These are phyloP conservation scores for Drosophila mojavensis DNA, from an alignment of 1,140 invertebrate species.

Conservation along the genomic window DNA sequence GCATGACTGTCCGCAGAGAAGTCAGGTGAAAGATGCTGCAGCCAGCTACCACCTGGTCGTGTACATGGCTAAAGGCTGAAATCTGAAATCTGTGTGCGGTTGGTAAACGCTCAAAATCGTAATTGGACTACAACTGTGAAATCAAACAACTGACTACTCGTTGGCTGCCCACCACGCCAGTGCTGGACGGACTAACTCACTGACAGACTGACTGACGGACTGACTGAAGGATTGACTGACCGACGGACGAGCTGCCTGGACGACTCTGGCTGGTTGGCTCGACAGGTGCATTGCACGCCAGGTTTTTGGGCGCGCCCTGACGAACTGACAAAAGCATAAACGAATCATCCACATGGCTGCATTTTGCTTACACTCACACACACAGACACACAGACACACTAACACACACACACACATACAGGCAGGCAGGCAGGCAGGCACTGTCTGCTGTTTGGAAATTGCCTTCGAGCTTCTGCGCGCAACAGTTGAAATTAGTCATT, in stretches of 20 bases:
- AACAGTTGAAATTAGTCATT: constrained; percentile 73
- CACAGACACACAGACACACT: neutral
- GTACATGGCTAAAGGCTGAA: constrained; percentile 62
- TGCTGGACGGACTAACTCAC: constrained; percentile 39
- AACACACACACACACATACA: neutral
- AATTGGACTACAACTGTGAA: constrained; percentile 82
- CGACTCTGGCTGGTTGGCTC: neutral
- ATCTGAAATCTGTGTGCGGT: constrained; percentile 79
- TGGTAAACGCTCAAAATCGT: constrained; percentile 80
- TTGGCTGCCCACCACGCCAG: constrained; percentile 18
- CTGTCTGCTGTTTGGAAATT: constrained; percentile 19
- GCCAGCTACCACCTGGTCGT: constrained; percentile 7
- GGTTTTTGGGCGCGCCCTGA: constrained; percentile 58
- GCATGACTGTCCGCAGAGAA: constrained; percentile 33
- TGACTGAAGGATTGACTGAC: neutral
- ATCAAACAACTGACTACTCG: constrained; percentile 75
- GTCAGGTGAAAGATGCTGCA: constrained; percentile 12
- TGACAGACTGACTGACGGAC: constrained; percentile 1
- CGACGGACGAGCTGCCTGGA: neutral
- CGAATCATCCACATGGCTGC: constrained; percentile 83
- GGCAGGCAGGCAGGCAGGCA: neutral
- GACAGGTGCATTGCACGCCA: constrained; percentile 45
- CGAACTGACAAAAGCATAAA: constrained; percentile 83
- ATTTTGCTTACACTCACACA: constrained; percentile 43
- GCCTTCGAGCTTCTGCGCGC: constrained; percentile 49